A percentile compares a stretch with the other conserved stretches of the same genome.
Evolutionary conservation across 2,797 vertebrate genomes (phyloP).

Genomic region (Macropodus opercularis): DNA sequence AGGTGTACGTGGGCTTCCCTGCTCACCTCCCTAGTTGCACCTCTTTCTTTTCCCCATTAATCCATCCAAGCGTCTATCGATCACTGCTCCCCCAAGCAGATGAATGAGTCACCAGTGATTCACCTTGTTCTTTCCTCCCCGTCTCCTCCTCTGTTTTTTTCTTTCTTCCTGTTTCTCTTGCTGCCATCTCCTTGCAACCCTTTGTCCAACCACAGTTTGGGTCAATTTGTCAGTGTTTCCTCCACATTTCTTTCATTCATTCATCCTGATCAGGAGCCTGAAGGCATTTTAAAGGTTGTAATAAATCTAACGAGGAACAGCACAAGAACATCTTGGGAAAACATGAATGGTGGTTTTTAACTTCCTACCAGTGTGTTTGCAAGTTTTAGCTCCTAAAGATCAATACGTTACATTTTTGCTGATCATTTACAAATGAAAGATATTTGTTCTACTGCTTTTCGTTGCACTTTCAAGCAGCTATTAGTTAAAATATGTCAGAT

Average conservation of each 20-base stretch:
- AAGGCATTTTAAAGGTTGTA: background rate
- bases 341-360: no score
- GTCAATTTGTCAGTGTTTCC: constrained; percentile 17
- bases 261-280: background rate
- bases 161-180: background rate
- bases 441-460: no score
- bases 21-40: background rate
- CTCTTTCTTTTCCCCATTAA: constrained; percentile 9
- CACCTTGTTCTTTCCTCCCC: background rate
- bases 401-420: no score
- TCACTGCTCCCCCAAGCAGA: constrained; percentile 12
- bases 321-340: background rate
- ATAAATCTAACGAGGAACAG: background rate
- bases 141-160: background rate
- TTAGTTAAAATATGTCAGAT: no score
- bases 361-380: no score
- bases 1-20: constrained; percentile 14
- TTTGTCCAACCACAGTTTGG: constrained; percentile 6
- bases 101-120: constrained; percentile 11
- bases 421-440: no score
- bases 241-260: no score
- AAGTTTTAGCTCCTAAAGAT: no score
- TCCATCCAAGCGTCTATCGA: constrained; percentile 7
- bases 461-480: no score
- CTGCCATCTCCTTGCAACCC: background rate